Base-by-base conservation (phyloP, 2,113 vertebrate species). In the Riparia riparia region DNA sequence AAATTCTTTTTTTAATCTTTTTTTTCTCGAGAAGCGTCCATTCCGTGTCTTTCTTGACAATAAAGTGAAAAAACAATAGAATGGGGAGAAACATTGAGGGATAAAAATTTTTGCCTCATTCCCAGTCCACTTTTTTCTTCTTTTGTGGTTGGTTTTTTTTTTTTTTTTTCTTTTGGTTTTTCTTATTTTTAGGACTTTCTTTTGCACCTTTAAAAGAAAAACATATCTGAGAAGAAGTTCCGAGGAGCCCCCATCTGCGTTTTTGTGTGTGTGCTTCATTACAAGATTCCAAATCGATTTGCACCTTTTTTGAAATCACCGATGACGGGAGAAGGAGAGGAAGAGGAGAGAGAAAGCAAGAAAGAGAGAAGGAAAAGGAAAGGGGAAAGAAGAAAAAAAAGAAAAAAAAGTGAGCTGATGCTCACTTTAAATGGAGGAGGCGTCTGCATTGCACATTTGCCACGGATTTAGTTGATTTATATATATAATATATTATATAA, bases 381-480 rank as follows among this genome's bases (percentile, higher is more conserved):
- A 90, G 69, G 17, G 34, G 74, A 96, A 93, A 90, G 73, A 96
- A 77, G 53, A 64, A 69, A 8, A 82, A 90, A 97, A 88, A 89
- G 68, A 17, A 31, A 84, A 76, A 96, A 37, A 37, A 97, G 97
- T 97, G 97, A 97, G 95, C 96, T 79, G 93, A 95, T 95, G 95
- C 97, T 98, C 96, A 97, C 95, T 97, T 97, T 97, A 97, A 95
- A 97, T 96, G 95, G 96, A 96, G 94, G 96, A 93, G 96, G 96
- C 96, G 97, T 97, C 95, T 97, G 97, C 97, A 97, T 98, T 98
- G 97, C 97, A 98, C 97, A 98, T 98, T 97, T 98, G 97, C 97
- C 97, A 98, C 96, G 95, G 96, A 97, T 98, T 97, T 97, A 97
- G 95, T 97, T 97, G 97, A 97, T 97, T 97, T 97, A 97, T 97